Base-by-base conservation (phyloP, 2,797 vertebrate species). In the Falco naumanni region DNA sequence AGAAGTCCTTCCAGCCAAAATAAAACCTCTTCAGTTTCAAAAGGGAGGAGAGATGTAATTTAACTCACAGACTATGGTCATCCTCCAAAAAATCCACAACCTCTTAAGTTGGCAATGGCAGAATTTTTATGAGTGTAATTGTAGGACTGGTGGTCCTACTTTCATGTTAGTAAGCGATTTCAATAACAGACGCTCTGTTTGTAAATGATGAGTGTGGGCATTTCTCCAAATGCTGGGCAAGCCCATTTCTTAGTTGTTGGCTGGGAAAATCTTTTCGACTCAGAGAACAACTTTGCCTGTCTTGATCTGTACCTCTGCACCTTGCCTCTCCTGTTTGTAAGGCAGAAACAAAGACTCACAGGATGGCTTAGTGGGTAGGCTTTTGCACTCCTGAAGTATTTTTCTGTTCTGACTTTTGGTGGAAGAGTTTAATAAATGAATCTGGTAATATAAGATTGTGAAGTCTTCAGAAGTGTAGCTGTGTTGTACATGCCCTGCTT, bases 21-120 rank as follows among this genome's bases (percentile, higher is more conserved):
- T 74, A 75, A 41, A 75, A 41, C 9, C 8, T 60, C 10, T 70
- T n/a, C 33, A 60, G 11, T 64, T 88, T 75, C 77, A 16, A 80
- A 87, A 85, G 19, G 21, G 20, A 76, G 47, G 33, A 37, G 13
- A 60, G 24, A 53, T 77, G 74, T 57, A n/a, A 63, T 68, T 77
- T 48, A 48, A 45, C 16, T 66, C 1, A 0, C 28, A 24, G 43
- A 15, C 33, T 56, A 2, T 33, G 22, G 5, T 10, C 0, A 2
- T 83, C 74, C 53, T 78, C 29, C 3, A 26, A 4, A 82, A 78
- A 26, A 0, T 13, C 51, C 33, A 24, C 50, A 33, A 13, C 17
- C 16, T 47, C 21, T 60, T 59, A 33, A 39, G 48, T 18, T 41
- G 24, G 13, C 25, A 64, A 4, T 74, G 0, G 2, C 15, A 37